Base-by-base conservation (phyloP, 2,888 invertebrate genomes). In the Drosophila flavopinicola region DNA sequence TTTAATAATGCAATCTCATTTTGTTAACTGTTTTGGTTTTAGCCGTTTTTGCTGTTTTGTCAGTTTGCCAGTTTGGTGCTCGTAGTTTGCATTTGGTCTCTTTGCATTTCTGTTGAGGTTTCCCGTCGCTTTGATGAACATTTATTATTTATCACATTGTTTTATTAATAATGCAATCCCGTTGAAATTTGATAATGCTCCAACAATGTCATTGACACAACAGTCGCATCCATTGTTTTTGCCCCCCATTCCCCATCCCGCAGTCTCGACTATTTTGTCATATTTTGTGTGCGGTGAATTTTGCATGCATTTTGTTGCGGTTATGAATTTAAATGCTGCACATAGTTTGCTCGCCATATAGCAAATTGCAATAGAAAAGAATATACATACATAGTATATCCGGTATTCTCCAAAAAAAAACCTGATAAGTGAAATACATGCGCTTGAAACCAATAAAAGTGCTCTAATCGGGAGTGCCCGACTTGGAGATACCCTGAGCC, bases 161-260 rank as follows among this genome's bases (percentile, higher is more conserved):
- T 64, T 23, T 59, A 78, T 79, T 66, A 85, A 83, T 79, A 85
- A 73, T 76, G 74, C 77, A 83, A 56, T 49, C 41, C 42, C 48
- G 70, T 42, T 83, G 74, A 69, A 83, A 83, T 76, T 66, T 67
- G 56, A 80, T 79, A 66, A 83, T 79, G 63, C 54, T 61, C 45
- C 52, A 52, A 73, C 70, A 60, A 44, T 67, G 67, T 69, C 67
- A 61, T 30, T 57, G 59, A 51, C 61, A 53, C 59, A 42, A 33
- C 27, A 44, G 52, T 25, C 49, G 29, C n/a, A 13, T 25, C 44
- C 20, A n/a, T 30, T 44, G 3, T 30, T 20, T 23, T 6, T 15
- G 13, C 24, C 32, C 7, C 23, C 6, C 11, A 4, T 20, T 2
- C 20, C 6, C 1, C 20, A 13, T 27, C 37, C 15, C 29, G 30